A percentile compares a stretch with the other conserved stretches of the same genome.
These are phyloP conservation scores for Balaeniceps rex DNA, from an alignment of 2,113 vertebrate genomes.

Conservation along the genomic window DNA sequence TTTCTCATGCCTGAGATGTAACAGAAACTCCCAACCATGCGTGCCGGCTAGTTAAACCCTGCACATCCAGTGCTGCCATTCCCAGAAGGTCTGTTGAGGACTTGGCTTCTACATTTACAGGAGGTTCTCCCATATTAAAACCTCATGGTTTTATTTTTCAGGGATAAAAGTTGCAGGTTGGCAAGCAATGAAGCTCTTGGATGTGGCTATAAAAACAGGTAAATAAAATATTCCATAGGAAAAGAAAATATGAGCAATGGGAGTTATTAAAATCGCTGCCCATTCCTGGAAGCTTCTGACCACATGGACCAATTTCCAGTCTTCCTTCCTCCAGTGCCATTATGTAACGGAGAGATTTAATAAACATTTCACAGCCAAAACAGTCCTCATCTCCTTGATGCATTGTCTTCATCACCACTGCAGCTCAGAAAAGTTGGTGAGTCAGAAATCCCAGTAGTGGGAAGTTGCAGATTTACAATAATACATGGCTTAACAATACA, in stretches of 20 bases:
- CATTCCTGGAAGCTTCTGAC: slow-evolving; percentile 41
- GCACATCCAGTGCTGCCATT: not conserved
- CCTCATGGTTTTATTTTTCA: not conserved
- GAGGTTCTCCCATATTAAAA: not conserved
- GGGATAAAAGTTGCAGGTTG: not conserved
- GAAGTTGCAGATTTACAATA: slow-evolving; percentile 12
- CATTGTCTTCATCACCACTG: not conserved
- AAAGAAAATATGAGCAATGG: slow-evolving; percentile 36
- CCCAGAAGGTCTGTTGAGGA: not conserved
- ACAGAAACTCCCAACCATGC: fast-evolving
- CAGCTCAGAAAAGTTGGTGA: not conserved
- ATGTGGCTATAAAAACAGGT: not conserved
- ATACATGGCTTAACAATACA: not conserved
- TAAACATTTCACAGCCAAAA: not conserved
- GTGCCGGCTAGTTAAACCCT: not conserved
- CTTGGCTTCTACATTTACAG: not conserved
- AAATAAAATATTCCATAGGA: slow-evolving; percentile 26
- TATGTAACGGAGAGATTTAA: not conserved
- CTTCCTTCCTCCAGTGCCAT: slow-evolving; percentile 31
- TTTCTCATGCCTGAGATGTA: not conserved
- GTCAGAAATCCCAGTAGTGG: slow-evolving; percentile 30
- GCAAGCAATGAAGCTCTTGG: not conserved
- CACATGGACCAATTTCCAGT: not conserved
- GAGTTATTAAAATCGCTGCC: not conserved
- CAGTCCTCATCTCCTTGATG: not conserved